Percentiles rank a stretch among this genome's conserved stretches.
Conservation (phyloP, 2,888 invertebrate species). For the Brassicogethes aeneus region DNA sequence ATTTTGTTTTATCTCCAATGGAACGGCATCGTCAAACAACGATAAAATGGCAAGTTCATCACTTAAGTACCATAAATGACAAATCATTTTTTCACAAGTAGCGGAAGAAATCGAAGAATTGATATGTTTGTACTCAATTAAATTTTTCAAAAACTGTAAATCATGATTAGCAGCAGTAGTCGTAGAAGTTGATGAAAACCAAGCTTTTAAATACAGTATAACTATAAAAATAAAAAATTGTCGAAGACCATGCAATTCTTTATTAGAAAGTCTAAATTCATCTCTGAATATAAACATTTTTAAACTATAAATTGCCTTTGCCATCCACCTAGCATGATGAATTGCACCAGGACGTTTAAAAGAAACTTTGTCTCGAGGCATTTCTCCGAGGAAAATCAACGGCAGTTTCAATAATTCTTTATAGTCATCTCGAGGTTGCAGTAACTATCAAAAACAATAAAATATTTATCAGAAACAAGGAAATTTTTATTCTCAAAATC, state of each 20-base stretch:
- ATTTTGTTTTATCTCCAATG: conserved; percentile 1
- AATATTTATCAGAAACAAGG: background rate
- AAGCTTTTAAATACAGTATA: background rate
- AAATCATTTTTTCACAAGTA: background rate
- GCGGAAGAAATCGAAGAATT: background rate
- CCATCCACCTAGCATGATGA: conserved; percentile 19
- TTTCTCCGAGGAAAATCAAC: conserved; percentile 15
- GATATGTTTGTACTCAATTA: background rate
- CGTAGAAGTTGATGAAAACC: conserved; percentile 3
- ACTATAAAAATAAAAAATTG: background rate
- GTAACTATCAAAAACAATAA: background rate
- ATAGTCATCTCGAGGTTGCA: background rate
- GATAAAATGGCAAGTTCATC: background rate
- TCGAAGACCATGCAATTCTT: background rate
- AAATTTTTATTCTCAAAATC: background rate
- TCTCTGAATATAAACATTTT: conserved; percentile 16
- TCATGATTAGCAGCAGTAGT: conserved; percentile 2
- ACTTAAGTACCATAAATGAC: background rate
- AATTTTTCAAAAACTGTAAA: conserved; percentile 1
- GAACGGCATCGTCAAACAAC: conserved; percentile 1
- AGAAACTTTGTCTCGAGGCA: conserved; percentile 8
- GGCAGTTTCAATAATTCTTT: background rate
- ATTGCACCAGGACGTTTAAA: conserved; percentile 14
- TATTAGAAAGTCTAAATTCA: conserved; percentile 12
- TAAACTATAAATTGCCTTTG: too few species aligned